Evolutionary conservation across 2,888 invertebrate genomes (phyloP).

Genomic region (Lasioglossum lativentre): DNA sequence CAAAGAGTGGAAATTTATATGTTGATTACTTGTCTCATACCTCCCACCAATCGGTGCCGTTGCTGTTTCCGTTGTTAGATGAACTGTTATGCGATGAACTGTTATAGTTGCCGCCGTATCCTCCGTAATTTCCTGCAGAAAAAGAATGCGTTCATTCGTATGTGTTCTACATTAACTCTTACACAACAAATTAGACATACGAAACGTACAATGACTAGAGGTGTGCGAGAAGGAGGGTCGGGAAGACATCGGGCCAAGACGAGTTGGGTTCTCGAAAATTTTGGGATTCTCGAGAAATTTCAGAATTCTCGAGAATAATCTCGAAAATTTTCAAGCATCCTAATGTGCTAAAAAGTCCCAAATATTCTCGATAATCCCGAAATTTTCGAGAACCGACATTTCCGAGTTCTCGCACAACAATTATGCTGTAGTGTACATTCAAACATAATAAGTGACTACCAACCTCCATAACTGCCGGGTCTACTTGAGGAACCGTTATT

Average conservation of each 20-base stretch:
- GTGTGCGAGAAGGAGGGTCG: no score
- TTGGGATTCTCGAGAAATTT: no score
- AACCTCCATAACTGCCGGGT: conserved; percentile 83
- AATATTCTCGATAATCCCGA: no score
- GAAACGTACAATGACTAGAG: not conserved
- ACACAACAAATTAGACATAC: not conserved
- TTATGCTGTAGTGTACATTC: no score
- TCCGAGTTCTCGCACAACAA: no score
- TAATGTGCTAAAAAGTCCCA: no score
- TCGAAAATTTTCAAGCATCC: no score
- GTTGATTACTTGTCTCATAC: conserved; percentile 73
- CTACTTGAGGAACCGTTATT: conserved; percentile 79
- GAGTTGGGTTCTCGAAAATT: no score
- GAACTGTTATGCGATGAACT: conserved; percentile 79
- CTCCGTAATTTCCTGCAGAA: conserved; percentile 77
- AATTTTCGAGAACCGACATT: no score
- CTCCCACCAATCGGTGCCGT: conserved; percentile 84
- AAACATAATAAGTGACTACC: conserved; percentile 31
- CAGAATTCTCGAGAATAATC: no score
- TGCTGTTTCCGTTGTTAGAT: conserved; percentile 79
- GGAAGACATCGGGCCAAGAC: no score
- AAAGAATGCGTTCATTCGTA: conserved; percentile 1
- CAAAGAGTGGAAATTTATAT: conserved; percentile 77
- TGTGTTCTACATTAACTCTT: not conserved
- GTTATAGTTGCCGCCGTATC: conserved; percentile 80